Conservation (phyloP, 2,888 invertebrate genomes). For the Pachycephus smyrnensis region DNA sequence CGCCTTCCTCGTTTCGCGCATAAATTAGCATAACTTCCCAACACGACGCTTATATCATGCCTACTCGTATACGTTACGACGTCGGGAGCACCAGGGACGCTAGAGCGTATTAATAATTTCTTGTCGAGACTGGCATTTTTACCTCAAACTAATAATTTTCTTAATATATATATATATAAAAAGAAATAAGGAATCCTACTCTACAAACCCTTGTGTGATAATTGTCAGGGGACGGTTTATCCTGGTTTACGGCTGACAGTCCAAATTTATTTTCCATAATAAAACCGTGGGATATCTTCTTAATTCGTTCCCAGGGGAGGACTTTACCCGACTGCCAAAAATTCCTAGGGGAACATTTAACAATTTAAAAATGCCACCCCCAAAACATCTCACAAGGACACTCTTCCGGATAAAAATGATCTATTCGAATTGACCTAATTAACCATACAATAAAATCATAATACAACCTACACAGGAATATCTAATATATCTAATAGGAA, state of each 20-base stretch:
- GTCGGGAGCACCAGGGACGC: neutral
- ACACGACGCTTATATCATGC: slow-evolving; percentile 4
- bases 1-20: slow-evolving; percentile 42
- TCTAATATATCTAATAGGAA: neutral
- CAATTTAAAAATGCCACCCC: neutral
- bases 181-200: neutral
- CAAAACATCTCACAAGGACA: neutral
- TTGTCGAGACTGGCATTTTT: neutral
- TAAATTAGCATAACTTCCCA: slow-evolving; percentile 52
- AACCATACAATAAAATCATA: neutral
- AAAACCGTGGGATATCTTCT: neutral
- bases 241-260: neutral
- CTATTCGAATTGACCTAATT: neutral
- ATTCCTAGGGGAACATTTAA: neutral
- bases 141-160: neutral
- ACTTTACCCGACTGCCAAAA: neutral
- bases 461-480: neutral
- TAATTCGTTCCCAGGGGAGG: neutral
- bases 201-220: neutral
- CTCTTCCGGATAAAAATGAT: neutral
- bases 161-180: neutral
- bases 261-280: neutral
- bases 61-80: neutral
- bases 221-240: neutral
- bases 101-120: neutral